Conservation (phyloP, 1,140 invertebrate species). For the Sycobia sp. region DNA sequence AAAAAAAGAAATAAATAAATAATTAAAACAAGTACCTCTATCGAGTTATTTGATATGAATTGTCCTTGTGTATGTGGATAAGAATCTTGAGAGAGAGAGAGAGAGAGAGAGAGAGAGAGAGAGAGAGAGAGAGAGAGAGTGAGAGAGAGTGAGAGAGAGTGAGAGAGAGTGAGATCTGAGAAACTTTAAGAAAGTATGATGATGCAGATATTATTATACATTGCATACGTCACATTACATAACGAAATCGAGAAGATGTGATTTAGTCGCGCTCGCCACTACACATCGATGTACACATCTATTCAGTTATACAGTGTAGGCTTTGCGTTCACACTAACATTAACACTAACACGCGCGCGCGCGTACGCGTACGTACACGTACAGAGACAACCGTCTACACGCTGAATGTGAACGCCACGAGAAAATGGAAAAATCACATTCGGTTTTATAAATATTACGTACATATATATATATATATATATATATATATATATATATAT, state of each 20-base stretch:
- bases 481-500: too few species aligned
- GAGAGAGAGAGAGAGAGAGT: too few species aligned
- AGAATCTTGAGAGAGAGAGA: too few species aligned
- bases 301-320: too few species aligned
- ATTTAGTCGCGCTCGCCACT: conserved; percentile 14
- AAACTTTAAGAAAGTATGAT: conserved; percentile 17
- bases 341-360: background rate
- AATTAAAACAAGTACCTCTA: conserved; percentile 25
- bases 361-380: background rate
- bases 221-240: conserved; percentile 8
- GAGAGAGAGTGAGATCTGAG: too few species aligned
- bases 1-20: too few species aligned
- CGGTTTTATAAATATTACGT: background rate
- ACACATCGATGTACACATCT: too few species aligned
- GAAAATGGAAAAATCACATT: too few species aligned
- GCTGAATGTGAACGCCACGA: background rate
- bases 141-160: too few species aligned
- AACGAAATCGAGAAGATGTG: conserved; percentile 13
- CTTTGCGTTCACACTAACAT: background rate
- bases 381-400: background rate
- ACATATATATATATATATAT: too few species aligned
- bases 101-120: too few species aligned
- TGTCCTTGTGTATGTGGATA: too few species aligned
- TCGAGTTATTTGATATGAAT: conserved; percentile 34
- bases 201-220: conserved; percentile 28